phyloP scores from a whole-genome alignment of 2,797 vertebrate species.

The Hippoglossus hippoglossus region DNA sequence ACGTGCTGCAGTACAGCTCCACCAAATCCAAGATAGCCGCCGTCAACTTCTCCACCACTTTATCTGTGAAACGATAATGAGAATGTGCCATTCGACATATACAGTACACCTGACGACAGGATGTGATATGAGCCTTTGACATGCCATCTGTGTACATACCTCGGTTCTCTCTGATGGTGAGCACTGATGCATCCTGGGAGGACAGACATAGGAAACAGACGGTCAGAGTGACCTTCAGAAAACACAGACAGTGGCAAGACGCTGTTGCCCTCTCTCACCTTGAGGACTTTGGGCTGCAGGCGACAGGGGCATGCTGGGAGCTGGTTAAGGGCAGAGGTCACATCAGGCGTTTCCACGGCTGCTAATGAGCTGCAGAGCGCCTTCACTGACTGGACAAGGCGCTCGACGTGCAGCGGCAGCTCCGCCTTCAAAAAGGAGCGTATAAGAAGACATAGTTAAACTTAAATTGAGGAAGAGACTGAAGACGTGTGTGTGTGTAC shows the following conservation, averaged over 20 bases:
- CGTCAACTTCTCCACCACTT: slow-evolving; percentile 92
- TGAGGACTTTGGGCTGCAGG: slow-evolving; percentile 92
- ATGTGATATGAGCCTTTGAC: not conserved
- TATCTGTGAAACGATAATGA: slow-evolving; percentile 76
- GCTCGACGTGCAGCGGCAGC: slow-evolving; percentile 88
- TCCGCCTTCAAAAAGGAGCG: slow-evolving; percentile 82
- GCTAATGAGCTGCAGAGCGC: slow-evolving; percentile 94
- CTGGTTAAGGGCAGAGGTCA: slow-evolving; percentile 92
- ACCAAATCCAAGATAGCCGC: slow-evolving; percentile 93
- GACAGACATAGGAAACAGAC: slow-evolving; percentile 31
- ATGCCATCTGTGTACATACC: slow-evolving; percentile 77
- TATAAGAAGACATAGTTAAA: not conserved
- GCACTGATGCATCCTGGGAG: slow-evolving; percentile 89
- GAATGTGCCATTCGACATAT: too few relatives aligned
- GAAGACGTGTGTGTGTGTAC: not conserved
- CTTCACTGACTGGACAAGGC: slow-evolving; percentile 95
- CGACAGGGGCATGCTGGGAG: slow-evolving; percentile 95
- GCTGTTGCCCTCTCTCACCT: slow-evolving; percentile 77
- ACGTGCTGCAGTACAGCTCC: slow-evolving; percentile 94
- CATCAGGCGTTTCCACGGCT: slow-evolving; percentile 91
- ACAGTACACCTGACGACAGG: too few relatives aligned
- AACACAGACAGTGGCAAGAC: not conserved
- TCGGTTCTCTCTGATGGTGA: slow-evolving; percentile 91
- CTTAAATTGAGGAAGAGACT: not conserved
- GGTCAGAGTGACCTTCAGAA: not conserved